These are phyloP conservation scores for Anthoptus insignis DNA, from an alignment of 2,888 invertebrate genomes.

Conservation along the genomic window DNA sequence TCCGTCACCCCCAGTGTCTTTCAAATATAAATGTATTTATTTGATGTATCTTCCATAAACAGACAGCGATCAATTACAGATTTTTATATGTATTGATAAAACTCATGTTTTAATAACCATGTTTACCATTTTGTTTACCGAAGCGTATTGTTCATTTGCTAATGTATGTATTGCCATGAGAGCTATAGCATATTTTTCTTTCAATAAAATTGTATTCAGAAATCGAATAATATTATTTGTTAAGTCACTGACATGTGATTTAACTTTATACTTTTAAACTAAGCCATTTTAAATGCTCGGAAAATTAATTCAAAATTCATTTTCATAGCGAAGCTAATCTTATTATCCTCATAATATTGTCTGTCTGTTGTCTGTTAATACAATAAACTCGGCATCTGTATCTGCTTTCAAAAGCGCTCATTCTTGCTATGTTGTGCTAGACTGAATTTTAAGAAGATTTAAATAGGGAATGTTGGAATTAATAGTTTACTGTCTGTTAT, in stretches of 20 bases:
- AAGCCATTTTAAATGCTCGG: neutral
- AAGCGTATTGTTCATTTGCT: neutral
- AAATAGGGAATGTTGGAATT: constrained; percentile 4
- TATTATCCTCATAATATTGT: neutral
- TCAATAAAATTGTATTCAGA: too few relatives aligned
- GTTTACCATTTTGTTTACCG: neutral
- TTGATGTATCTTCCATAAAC: too few relatives aligned
- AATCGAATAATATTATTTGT: too few relatives aligned
- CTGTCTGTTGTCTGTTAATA: constrained; percentile 15
- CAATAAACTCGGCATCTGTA: constrained; percentile 17
- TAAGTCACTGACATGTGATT: too few relatives aligned
- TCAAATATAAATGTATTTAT: too few relatives aligned
- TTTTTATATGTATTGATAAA: too few relatives aligned
- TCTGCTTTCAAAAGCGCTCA: constrained; percentile 7
- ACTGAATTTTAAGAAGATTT: constrained; percentile 4
- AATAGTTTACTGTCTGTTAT: too few relatives aligned
- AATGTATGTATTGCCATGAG: neutral
- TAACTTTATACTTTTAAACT: too few relatives aligned
- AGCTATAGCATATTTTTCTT: too few relatives aligned
- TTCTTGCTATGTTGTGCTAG: constrained; percentile 15
- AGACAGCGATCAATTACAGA: too few relatives aligned
- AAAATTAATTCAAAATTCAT: neutral
- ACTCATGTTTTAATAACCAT: too few relatives aligned
- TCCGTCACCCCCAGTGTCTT: too few relatives aligned
- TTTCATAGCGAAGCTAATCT: constrained; percentile 6